phyloP scores from a whole-genome alignment of 2,888 invertebrate species.

The Tiliacea aurago region DNA sequence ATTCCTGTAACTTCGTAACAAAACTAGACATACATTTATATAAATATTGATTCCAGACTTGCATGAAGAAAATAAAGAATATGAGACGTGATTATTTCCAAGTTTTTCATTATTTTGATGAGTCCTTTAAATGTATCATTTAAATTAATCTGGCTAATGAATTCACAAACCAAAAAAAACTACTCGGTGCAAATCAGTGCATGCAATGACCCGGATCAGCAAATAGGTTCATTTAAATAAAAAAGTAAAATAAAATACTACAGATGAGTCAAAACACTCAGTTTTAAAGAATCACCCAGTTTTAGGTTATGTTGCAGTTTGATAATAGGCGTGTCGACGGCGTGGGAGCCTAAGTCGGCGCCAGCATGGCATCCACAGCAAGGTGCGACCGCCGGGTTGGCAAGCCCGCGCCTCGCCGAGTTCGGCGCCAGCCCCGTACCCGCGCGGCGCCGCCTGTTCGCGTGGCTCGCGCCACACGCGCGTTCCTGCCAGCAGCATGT shows the following conservation, averaged over 20 bases:
- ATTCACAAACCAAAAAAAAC: too few relatives aligned
- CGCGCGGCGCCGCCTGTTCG: conserved; percentile 43
- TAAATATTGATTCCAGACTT: too few relatives aligned
- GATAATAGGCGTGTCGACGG: conserved; percentile 36
- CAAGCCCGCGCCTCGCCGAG: conserved; percentile 41
- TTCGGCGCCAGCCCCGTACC: conserved; percentile 42
- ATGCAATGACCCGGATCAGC: too few relatives aligned
- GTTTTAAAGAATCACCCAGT: conserved; percentile 5
- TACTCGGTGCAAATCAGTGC: too few relatives aligned
- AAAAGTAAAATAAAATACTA: neutral
- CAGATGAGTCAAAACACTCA: neutral
- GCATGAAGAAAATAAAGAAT: too few relatives aligned
- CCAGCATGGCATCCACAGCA: fast-evolving
- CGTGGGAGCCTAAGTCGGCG: conserved; percentile 20
- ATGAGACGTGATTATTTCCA: too few relatives aligned
- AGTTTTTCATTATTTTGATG: too few relatives aligned
- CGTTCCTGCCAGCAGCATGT: neutral
- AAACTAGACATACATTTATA: too few relatives aligned
- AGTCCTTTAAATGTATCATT: too few relatives aligned
- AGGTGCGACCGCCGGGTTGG: conserved; percentile 18
- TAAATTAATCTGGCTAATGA: too few relatives aligned
- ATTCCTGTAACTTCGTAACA: too few relatives aligned
- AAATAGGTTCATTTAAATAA: too few relatives aligned
- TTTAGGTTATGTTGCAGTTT: conserved; percentile 14
- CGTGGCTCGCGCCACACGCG: conserved; percentile 10